phyloP scores from a whole-genome alignment of 2,888 invertebrate species.

The Heliconius ismenius region DNA sequence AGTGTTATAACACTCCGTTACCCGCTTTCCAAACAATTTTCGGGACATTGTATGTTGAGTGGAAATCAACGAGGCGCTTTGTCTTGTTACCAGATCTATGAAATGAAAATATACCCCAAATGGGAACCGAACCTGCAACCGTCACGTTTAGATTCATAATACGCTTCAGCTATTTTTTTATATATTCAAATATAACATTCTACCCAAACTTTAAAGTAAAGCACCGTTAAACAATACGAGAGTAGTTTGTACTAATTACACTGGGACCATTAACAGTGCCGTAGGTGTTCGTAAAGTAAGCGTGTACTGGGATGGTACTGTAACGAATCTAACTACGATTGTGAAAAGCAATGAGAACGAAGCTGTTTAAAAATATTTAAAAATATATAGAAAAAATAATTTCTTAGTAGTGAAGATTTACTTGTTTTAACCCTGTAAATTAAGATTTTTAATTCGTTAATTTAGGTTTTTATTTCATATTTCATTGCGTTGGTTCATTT shows the following conservation, averaged over 20 bases:
- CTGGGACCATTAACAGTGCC: conserved; percentile 23
- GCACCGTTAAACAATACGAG: conserved; percentile 6
- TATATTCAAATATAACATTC: neutral
- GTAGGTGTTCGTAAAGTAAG: conserved; percentile 20
- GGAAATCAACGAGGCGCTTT: no score
- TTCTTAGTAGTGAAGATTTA: no score
- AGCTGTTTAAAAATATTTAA: no score
- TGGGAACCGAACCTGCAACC: neutral
- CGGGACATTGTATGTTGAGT: no score
- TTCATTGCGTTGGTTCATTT: no score
- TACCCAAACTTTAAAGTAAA: neutral
- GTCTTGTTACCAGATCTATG: no score
- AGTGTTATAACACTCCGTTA: no score
- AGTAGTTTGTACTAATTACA: conserved; percentile 33
- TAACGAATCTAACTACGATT: neutral
- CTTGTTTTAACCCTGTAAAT: no score
- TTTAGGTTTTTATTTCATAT: no score
- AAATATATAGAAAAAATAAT: neutral
- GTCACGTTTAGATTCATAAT: neutral
- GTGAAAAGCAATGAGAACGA: neutral
- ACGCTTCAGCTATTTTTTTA: neutral
- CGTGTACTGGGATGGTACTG: neutral
- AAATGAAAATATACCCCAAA: no score
- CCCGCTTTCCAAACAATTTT: no score
- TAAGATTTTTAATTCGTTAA: no score